Evolutionary conservation across 2,797 vertebrate species (phyloP).

Genomic region (Glossophaga mutica): DNA sequence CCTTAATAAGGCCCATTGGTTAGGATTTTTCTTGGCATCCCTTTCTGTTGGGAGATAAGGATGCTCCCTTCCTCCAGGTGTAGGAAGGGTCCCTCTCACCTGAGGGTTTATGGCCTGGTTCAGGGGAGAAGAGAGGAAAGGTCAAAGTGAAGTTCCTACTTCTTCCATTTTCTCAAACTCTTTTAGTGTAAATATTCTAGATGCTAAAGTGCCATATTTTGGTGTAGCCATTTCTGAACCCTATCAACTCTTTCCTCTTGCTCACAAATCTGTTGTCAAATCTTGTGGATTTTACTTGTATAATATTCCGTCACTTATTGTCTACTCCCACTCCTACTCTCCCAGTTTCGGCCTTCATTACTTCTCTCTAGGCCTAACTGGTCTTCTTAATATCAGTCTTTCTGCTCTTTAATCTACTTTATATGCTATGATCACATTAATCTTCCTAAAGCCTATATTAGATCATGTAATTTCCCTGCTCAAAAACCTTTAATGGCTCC

Average conservation of each 20-base stretch:
- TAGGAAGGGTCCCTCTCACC: background rate
- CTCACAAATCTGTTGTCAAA: background rate
- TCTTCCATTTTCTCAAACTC: background rate
- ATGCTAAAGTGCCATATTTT: background rate
- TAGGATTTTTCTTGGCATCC: background rate
- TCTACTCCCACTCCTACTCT: background rate
- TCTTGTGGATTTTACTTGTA: background rate
- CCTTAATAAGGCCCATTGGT: background rate
- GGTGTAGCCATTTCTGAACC: background rate
- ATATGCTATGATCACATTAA: background rate
- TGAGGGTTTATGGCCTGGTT: background rate
- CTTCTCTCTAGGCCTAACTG: background rate
- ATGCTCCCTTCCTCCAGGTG: background rate
- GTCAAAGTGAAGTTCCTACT: background rate
- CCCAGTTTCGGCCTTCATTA: background rate
- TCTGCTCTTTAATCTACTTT: background rate
- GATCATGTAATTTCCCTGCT: background rate
- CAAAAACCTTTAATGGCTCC: background rate
- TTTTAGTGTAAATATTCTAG: background rate
- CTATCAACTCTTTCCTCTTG: background rate
- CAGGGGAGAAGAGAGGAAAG: background rate
- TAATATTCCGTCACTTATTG: background rate
- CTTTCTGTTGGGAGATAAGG: background rate
- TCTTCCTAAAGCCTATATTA: background rate
- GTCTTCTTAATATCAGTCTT: background rate